phyloP scores from a whole-genome alignment of 2,113 vertebrate genomes.

The Xiphophorus hellerii region DNA sequence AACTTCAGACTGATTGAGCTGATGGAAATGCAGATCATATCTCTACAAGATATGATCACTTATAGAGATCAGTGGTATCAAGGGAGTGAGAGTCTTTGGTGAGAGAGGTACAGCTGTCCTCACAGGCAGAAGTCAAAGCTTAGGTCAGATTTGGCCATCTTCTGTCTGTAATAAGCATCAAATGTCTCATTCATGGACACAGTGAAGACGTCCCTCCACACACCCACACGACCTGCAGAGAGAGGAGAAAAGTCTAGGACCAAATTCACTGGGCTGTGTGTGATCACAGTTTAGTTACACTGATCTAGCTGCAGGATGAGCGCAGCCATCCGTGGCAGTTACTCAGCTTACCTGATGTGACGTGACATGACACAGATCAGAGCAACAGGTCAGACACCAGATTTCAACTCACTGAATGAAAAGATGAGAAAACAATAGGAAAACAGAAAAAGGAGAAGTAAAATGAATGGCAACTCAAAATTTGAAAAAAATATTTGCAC shows the following conservation, averaged over 20 bases:
- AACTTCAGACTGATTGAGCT: constrained; percentile 12
- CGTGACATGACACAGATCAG: constrained; percentile 23
- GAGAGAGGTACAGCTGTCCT: constrained; percentile 25
- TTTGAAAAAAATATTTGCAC: neutral
- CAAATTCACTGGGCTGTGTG: neutral
- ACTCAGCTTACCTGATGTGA: constrained; percentile 64
- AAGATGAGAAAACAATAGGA: constrained; percentile 73
- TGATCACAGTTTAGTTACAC: neutral
- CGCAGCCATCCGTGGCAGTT: neutral
- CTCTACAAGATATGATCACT: constrained; percentile 21
- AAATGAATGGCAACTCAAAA: constrained; percentile 6
- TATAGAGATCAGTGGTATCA: constrained; percentile 14
- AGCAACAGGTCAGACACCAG: constrained; percentile 75
- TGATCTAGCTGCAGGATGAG: constrained; percentile 7
- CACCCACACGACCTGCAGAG: constrained; percentile 88
- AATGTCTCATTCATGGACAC: constrained; percentile 99
- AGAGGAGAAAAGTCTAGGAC: neutral
- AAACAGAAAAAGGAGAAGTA: constrained; percentile 39
- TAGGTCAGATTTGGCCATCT: constrained; percentile 97
- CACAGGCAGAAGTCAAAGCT: constrained; percentile 94
- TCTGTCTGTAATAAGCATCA: constrained; percentile 93
- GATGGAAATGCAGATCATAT: neutral
- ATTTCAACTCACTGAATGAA: constrained; percentile 89
- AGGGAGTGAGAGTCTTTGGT: neutral
- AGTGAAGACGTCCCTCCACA: constrained; percentile 99